Percentiles rank a stretch among this genome's conserved stretches.
Conservation (phyloP, 2,888 invertebrate species). For the Dolomedes plantarius region DNA sequence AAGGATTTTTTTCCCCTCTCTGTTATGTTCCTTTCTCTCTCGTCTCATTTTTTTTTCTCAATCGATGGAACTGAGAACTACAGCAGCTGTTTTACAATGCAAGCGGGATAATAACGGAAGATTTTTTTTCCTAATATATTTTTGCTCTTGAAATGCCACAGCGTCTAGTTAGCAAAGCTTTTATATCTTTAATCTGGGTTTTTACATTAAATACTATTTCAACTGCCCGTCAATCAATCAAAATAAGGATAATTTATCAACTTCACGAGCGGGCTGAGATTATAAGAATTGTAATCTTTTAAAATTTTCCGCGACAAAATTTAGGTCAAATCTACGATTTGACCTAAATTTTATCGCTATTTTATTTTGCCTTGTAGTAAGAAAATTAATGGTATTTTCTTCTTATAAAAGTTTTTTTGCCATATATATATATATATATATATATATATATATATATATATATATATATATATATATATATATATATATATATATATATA, state of each 20-base stretch:
- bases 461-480: too few relatives aligned
- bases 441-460: too few relatives aligned
- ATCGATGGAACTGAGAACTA: not conserved
- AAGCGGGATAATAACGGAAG: slow-evolving; percentile 36
- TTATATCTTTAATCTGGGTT: not conserved
- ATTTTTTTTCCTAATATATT: slow-evolving; percentile 9
- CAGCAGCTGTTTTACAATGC: not conserved
- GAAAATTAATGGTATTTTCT: too few relatives aligned
- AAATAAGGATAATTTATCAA: not conserved
- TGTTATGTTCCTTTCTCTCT: not conserved
- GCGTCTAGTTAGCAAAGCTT: not conserved
- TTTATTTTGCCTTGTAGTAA: too few relatives aligned
- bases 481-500: too few relatives aligned
- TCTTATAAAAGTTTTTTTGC: too few relatives aligned
- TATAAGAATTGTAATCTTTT: not conserved
- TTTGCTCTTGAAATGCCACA: not conserved
- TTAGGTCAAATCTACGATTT: not conserved
- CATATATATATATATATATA: too few relatives aligned
- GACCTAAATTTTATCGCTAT: too few relatives aligned
- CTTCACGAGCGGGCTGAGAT: not conserved
- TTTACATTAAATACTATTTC: not conserved
- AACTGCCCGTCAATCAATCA: not conserved
- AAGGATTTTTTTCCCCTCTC: slow-evolving; percentile 25
- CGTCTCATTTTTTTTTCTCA: not conserved
- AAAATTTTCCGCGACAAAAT: not conserved